These are phyloP conservation scores for Petrolisthes cinctipes DNA, from an alignment of 2,888 invertebrate species.

Conservation along the genomic window DNA sequence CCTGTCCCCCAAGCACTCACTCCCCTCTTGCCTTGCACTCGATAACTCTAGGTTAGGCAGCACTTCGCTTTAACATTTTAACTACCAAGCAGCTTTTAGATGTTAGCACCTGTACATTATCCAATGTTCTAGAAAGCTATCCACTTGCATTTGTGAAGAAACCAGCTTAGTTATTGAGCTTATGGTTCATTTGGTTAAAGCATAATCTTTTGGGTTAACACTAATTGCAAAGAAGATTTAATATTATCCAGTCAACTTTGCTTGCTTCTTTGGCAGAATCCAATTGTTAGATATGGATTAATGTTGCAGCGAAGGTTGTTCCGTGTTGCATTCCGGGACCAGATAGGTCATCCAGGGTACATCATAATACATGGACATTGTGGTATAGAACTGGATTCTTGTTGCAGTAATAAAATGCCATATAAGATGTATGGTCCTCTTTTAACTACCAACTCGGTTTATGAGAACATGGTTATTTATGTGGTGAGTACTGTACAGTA, in stretches of 20 bases:
- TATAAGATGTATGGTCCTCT: background rate
- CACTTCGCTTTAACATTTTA: conserved; percentile 50
- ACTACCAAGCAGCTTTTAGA: conserved; percentile 48
- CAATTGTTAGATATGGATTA: conserved; percentile 25
- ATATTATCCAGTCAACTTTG: conserved; percentile 30
- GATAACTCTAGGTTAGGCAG: conserved; percentile 25
- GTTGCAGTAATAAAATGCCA: conserved; percentile 34
- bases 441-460: background rate
- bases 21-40: conserved; percentile 30
- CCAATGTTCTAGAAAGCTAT: conserved; percentile 39
- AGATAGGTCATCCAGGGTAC: conserved; percentile 16
- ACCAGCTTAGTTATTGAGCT: conserved; percentile 34
- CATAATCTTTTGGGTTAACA: conserved; percentile 36
- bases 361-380: conserved; percentile 20
- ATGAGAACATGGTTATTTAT: background rate
- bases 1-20: conserved; percentile 8
- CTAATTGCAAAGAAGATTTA: background rate
- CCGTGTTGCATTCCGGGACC: background rate
- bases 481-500: too few species aligned
- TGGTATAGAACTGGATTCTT: conserved; percentile 21
- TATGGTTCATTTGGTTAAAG: conserved; percentile 26
- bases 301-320: conserved; percentile 10
- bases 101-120: conserved; percentile 51
- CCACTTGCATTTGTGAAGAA: conserved; percentile 39
- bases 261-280: conserved; percentile 36